Conservation (phyloP, 2,113 vertebrate species). For the Uria aalge region DNA sequence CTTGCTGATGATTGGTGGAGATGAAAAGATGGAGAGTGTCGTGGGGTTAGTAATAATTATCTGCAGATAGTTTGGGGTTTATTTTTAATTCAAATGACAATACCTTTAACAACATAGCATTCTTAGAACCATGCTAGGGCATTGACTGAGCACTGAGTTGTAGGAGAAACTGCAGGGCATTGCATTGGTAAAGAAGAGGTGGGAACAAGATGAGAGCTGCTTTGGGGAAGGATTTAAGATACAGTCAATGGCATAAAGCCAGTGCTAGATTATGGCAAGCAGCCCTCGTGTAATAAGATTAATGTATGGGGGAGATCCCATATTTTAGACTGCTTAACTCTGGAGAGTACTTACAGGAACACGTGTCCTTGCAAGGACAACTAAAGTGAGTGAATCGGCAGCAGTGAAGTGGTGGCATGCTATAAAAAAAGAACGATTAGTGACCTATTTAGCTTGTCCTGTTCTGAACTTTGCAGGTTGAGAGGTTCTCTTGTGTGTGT, state of each 20-base stretch:
- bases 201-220: background rate
- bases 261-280: background rate
- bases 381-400: fast-evolving
- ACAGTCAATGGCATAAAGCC: background rate
- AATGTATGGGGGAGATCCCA: background rate
- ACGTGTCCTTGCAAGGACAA: background rate
- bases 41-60: background rate
- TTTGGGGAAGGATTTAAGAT: background rate
- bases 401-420: background rate
- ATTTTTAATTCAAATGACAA: background rate
- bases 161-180: background rate
- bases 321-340: background rate
- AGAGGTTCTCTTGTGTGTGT: background rate
- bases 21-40: background rate
- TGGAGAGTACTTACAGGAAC: background rate
- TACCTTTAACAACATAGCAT: background rate
- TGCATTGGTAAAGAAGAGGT: background rate
- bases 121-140: background rate
- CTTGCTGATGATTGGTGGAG: background rate
- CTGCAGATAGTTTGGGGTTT: background rate
- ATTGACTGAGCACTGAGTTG: background rate
- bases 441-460: background rate
- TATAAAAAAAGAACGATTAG: background rate
- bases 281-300: background rate
- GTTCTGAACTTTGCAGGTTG: background rate